Conservation (phyloP, 1,140 invertebrate species). For the Heterodera schachtii region DNA sequence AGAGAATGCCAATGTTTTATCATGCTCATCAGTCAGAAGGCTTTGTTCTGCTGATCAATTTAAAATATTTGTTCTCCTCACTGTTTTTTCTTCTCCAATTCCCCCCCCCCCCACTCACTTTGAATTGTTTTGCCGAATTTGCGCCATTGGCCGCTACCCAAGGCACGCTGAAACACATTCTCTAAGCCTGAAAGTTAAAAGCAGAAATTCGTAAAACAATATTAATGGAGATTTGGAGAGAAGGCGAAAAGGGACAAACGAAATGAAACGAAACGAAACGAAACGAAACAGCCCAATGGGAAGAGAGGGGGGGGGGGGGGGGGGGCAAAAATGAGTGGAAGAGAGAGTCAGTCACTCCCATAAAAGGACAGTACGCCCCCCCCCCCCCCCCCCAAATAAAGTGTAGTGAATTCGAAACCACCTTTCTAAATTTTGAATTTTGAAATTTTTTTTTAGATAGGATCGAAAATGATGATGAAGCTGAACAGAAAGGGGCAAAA, state of each 20-base stretch:
- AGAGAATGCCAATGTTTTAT: too few species aligned
- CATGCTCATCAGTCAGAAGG: too few species aligned
- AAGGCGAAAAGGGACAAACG: neutral
- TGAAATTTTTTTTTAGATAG: too few species aligned
- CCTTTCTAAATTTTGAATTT: too few species aligned
- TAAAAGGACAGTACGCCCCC: neutral
- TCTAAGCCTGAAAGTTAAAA: slow-evolving; percentile 30
- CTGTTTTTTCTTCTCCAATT: too few species aligned
- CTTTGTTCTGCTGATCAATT: too few species aligned
- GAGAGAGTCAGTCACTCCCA: neutral
- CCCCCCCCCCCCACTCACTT: slow-evolving; percentile 17
- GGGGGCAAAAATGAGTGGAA: neutral
- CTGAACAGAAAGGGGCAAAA: too few species aligned
- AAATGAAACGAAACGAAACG: neutral
- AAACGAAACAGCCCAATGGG: neutral
- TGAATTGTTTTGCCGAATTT: slow-evolving; percentile 37
- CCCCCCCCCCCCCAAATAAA: too few species aligned
- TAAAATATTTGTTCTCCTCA: neutral
- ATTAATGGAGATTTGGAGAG: neutral
- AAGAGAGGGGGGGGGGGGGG: too few species aligned
- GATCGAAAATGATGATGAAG: too few species aligned
- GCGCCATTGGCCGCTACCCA: slow-evolving; percentile 27
- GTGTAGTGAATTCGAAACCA: too few species aligned
- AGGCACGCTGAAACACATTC: slow-evolving; percentile 32
- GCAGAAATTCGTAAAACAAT: neutral